Conservation (phyloP, 2,797 vertebrate genomes). For the Gouania willdenowi region DNA sequence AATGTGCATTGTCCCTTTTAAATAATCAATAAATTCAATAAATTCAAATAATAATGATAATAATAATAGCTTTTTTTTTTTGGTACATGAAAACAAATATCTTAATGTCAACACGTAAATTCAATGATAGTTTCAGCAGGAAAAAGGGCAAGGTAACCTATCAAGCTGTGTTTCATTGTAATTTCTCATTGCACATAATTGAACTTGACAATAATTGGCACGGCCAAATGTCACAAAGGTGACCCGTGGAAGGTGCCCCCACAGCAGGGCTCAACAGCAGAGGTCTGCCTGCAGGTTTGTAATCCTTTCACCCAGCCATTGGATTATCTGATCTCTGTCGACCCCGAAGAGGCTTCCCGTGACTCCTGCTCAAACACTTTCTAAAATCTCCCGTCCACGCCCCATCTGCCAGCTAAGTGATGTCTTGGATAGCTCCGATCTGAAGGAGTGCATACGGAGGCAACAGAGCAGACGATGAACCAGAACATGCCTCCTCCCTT, state of each 20-base stretch:
- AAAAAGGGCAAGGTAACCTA: neutral
- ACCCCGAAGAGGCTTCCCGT: conserved; percentile 65
- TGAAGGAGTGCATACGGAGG: conserved; percentile 12
- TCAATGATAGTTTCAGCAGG: neutral
- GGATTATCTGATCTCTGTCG: conserved; percentile 64
- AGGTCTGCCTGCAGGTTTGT: conserved; percentile 68
- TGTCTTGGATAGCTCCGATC: conserved; percentile 38
- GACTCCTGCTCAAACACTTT: conserved; percentile 54
- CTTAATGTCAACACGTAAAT: no score
- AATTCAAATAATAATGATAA: no score
- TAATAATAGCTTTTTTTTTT: no score
- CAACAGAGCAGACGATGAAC: conserved; percentile 2
- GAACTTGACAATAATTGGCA: conserved; percentile 24
- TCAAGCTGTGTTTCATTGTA: conserved; percentile 3
- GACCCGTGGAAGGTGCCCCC: conserved; percentile 55
- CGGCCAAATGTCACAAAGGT: conserved; percentile 43
- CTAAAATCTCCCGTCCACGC: conserved; percentile 56
- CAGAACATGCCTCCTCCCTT: neutral
- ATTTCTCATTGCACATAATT: conserved; percentile 10
- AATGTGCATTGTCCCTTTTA: no score
- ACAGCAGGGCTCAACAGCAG: conserved; percentile 60
- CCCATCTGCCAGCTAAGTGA: conserved; percentile 56
- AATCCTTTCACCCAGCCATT: conserved; percentile 66
- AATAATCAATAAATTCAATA: no score
- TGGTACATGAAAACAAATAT: no score